phyloP scores from a whole-genome alignment of 2,888 invertebrate species.

The Cheilosia urbana region DNA sequence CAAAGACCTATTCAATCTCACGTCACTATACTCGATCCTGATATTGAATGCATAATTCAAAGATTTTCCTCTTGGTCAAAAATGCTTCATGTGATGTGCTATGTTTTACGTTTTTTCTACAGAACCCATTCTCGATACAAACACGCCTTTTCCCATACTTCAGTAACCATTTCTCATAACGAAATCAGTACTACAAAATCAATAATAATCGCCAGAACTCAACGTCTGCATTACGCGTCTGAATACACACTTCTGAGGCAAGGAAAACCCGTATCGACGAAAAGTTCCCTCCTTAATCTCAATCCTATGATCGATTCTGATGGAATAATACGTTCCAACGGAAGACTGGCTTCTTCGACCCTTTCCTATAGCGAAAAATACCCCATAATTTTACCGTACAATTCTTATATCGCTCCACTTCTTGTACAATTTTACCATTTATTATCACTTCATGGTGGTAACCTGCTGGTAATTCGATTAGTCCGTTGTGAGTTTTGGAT shows the following conservation, averaged over 20 bases:
- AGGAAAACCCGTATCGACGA: not conserved
- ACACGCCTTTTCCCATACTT: not conserved
- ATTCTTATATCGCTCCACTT: too few relatives aligned
- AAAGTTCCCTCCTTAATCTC: not conserved
- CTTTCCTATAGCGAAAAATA: not conserved
- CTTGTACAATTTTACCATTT: too few relatives aligned
- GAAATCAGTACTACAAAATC: not conserved
- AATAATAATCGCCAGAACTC: not conserved
- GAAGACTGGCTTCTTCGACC: slow-evolving; percentile 8
- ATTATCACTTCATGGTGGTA: too few relatives aligned
- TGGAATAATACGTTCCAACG: slow-evolving; percentile 1
- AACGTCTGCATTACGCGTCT: not conserved
- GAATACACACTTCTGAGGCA: not conserved
- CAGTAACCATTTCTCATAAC: not conserved
- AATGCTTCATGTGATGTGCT: too few relatives aligned
- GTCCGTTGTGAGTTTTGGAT: slow-evolving; percentile 11
- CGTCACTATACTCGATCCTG: too few relatives aligned
- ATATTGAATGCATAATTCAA: too few relatives aligned
- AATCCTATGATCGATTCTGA: slow-evolving; percentile 5
- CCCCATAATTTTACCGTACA: not conserved
- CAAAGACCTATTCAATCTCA: too few relatives aligned
- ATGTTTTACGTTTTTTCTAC: not conserved
- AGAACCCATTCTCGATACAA: not conserved
- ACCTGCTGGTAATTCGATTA: too few relatives aligned
- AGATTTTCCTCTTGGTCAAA: too few relatives aligned